These are phyloP conservation scores for Diachasmimorpha longicaudata DNA, from an alignment of 1,140 invertebrate species.

Conservation along the genomic window DNA sequence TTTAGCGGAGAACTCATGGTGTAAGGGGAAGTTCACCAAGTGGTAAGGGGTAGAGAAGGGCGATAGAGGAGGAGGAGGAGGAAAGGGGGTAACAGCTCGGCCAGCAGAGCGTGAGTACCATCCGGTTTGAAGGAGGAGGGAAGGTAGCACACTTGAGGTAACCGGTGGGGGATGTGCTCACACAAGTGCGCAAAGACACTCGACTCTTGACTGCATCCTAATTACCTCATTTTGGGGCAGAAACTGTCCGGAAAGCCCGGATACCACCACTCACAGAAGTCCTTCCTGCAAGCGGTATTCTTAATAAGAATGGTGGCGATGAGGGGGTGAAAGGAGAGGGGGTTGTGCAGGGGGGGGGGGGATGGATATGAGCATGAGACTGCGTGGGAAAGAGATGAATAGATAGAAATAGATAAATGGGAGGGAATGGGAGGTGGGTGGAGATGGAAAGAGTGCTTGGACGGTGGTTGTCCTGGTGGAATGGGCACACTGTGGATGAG, in stretches of 20 bases:
- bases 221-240: constrained; percentile 57
- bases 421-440: constrained; percentile 19
- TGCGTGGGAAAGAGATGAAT: constrained; percentile 13
- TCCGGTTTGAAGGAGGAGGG: constrained; percentile 38
- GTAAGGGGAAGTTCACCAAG: neutral
- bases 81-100: neutral
- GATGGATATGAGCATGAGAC: neutral
- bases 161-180: neutral
- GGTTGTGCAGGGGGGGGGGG: too few species aligned
- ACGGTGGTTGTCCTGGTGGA: constrained; percentile 1
- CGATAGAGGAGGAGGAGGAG: too few species aligned
- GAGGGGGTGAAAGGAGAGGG: too few species aligned
- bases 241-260: constrained; percentile 55
- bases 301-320: neutral
- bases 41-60: neutral
- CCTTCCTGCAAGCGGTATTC: constrained; percentile 10
- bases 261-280: constrained; percentile 36
- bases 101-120: constrained; percentile 2
- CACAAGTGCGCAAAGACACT: constrained; percentile 10
- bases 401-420: constrained; percentile 26
- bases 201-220: constrained; percentile 56
- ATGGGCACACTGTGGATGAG: constrained; percentile 12
- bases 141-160: constrained; percentile 6
- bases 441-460: constrained; percentile 22
- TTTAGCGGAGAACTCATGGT: constrained; percentile 8